phyloP scores from a whole-genome alignment of 2,888 invertebrate species.

The Hylaea fasciaria region DNA sequence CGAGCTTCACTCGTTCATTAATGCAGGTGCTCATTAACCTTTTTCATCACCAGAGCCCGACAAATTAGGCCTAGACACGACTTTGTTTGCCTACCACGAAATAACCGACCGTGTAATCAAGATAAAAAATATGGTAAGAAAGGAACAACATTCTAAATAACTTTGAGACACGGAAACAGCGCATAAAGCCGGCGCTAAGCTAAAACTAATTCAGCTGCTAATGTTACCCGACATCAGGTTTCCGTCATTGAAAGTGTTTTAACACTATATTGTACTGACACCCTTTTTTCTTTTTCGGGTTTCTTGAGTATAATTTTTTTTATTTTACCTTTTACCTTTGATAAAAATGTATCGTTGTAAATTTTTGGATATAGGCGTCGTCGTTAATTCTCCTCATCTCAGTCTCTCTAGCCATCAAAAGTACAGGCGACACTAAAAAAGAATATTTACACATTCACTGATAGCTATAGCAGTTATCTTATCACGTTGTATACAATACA shows the following conservation, averaged over 20 bases:
- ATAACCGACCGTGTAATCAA: slow-evolving; percentile 28
- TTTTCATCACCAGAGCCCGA: slow-evolving; percentile 20
- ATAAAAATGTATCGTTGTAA: too few relatives aligned
- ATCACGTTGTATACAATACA: too few relatives aligned
- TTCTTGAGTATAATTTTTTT: too few relatives aligned
- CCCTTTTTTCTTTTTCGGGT: too few relatives aligned
- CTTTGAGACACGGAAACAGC: slow-evolving; percentile 26
- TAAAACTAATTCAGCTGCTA: slow-evolving; percentile 25
- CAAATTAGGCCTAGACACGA: slow-evolving; percentile 29
- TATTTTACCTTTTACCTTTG: too few relatives aligned
- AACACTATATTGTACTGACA: too few relatives aligned
- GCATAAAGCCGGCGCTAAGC: slow-evolving; percentile 24
- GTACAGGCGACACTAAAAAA: too few relatives aligned
- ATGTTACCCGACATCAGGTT: slow-evolving; percentile 36
- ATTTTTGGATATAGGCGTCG: too few relatives aligned
- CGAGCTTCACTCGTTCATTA: slow-evolving; percentile 4
- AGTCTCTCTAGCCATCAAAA: too few relatives aligned
- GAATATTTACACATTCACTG: too few relatives aligned
- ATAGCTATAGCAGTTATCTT: too few relatives aligned
- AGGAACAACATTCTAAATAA: slow-evolving; percentile 27
- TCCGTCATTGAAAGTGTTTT: slow-evolving; percentile 31
- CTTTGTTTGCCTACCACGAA: slow-evolving; percentile 22
- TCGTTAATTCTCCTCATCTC: too few relatives aligned
- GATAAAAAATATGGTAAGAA: slow-evolving; percentile 20
- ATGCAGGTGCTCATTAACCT: slow-evolving; percentile 17